Evolutionary conservation across 2,888 invertebrate genomes (phyloP), one percentile per base, ranked within the genome.

Genomic region (Salticus scenicus): DNA sequence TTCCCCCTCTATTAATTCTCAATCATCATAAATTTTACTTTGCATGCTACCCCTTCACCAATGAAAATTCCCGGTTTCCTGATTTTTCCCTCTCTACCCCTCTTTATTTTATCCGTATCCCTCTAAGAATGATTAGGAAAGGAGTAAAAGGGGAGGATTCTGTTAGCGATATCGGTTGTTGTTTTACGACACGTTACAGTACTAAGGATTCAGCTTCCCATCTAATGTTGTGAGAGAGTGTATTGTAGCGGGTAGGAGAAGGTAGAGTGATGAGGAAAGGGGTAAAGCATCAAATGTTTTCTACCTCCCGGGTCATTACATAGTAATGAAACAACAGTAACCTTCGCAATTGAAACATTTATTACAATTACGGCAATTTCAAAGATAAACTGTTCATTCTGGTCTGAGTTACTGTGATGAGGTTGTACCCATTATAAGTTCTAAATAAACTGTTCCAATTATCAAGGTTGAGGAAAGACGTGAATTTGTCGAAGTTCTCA

Each of bases 161-260:
- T 71, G 71, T 42, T 42, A 78, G 31, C 70, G 72, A 47, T 79
- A 79, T 79, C 79, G 71, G 41, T 63, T 66, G 71, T 66, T 33
- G 24, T 64, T 79, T 79, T 72, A 79, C 72, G 79, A 79, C 72
- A 79, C 79, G 79, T 47, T 70, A 47, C 24, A 72, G 71, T 47
- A 66, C 64, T 33, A 47, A 33, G 57, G 64, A 76, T 76, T 76
- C 51, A 67, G 64, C 51, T 24, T 28, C 70, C 41, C 41, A 63
- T 73, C 63, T n/a, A 20, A 14, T 24, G 63, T 20, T 70, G n/a
- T 20, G 37, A n/a, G n/a, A n/a, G n/a, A n/a, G n/a, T n/a, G n/a
- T n/a, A n/a, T n/a, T n/a, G n/a, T n/a, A n/a, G 14, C n/a, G 37
- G 77, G 77, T 31, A 70, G 69, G 20, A 31, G 20, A 51, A 33